A percentile compares a stretch with the other conserved stretches of the same genome.
phyloP scores from a whole-genome alignment of 2,113 vertebrate species.

The Cebus imitator region DNA sequence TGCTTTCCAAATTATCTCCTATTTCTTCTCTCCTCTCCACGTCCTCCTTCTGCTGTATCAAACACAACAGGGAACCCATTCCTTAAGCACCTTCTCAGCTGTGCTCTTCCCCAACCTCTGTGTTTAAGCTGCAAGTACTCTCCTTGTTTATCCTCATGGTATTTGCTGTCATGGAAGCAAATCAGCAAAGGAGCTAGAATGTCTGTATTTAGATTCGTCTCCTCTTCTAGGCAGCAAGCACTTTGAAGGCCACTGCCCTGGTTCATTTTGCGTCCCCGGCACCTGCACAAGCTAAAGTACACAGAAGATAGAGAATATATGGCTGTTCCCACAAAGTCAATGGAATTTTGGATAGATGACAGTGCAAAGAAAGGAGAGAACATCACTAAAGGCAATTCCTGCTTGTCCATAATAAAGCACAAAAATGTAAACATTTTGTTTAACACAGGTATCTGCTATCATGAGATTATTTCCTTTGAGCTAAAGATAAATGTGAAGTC shows the following conservation, averaged over 20 bases:
- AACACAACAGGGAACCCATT: no score
- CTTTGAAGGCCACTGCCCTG: background rate
- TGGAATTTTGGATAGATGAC: background rate
- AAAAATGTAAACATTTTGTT: background rate
- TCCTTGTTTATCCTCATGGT: fast-evolving
- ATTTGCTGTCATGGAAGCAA: background rate
- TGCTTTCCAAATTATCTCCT: background rate
- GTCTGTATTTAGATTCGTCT: background rate
- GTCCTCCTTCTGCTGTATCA: background rate
- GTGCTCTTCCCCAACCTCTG: background rate
- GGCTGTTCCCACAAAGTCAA: background rate
- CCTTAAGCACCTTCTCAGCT: background rate
- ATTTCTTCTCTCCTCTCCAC: background rate
- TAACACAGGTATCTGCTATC: background rate
- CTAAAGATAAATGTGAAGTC: background rate
- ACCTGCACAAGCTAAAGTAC: background rate
- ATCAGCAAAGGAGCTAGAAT: background rate
- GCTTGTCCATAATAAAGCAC: background rate
- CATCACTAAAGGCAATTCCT: background rate
- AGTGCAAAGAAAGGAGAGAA: background rate
- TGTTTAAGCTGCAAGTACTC: background rate
- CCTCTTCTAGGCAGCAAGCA: background rate
- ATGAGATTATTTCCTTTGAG: background rate
- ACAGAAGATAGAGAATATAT: background rate
- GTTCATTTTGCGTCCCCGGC: background rate